A percentile compares a stretch with the other conserved stretches of the same genome.
These are phyloP conservation scores for Dasypus novemcinctus DNA, from an alignment of 2,113 vertebrate genomes.

Conservation along the genomic window DNA sequence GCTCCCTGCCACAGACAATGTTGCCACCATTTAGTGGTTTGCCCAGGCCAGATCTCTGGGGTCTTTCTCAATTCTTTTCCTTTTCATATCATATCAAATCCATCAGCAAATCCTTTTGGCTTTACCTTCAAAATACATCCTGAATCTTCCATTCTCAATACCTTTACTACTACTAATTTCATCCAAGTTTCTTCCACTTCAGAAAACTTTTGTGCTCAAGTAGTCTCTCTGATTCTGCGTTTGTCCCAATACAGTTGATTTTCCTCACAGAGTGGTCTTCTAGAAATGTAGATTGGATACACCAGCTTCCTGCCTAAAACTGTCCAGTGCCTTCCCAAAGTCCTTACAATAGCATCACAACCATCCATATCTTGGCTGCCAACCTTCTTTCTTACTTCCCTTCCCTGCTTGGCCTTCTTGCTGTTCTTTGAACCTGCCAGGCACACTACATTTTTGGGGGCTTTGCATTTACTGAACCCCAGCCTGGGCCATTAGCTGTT, in stretches of 20 bases:
- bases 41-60: not conserved
- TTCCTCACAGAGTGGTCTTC: not conserved
- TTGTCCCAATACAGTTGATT: not conserved
- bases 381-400: not conserved
- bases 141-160: not conserved
- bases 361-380: not conserved
- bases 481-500: not conserved
- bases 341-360: not conserved
- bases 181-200: not conserved
- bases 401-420: not conserved
- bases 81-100: not conserved
- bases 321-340: not conserved
- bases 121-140: not conserved
- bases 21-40: not conserved
- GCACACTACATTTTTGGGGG: not conserved
- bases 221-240: not conserved
- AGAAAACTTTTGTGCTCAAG: not conserved
- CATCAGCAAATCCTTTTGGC: not conserved
- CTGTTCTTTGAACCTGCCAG: not conserved
- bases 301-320: not conserved
- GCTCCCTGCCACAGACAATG: not conserved
- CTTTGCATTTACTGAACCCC: not conserved
- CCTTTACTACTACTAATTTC: not conserved
- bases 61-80: not conserved
- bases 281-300: not conserved